Evolutionary conservation across 2,113 vertebrate species (phyloP), one percentile per base, ranked within the genome.

Genomic region (Ictalurus punctatus): DNA sequence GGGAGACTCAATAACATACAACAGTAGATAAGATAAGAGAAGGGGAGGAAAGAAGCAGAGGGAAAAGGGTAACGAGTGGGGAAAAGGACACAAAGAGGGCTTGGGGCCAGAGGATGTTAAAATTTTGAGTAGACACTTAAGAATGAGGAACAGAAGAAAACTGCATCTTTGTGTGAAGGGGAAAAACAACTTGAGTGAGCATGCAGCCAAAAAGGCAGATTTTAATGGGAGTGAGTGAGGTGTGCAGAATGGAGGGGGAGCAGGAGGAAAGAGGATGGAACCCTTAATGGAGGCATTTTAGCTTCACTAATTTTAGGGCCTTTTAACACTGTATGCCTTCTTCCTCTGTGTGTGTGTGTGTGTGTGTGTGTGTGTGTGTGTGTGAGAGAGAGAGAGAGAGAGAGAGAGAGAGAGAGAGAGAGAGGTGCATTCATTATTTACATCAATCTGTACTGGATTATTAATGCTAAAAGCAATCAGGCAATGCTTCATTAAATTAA

Each of bases 401-500:
- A 92, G 85, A 91, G 90, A 91, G 90, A 84, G 83, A 84, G 86
- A 90, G 92, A 91, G 92, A 90, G 85, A 81, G 86, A 86, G 78
- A 86, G 86, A 87, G 89, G 54, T 82, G 91, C 88, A 96, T 96
- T 95, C 94, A 97, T 97, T 96, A 97, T 97, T 97, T 95, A 97
- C 95, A 85, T 34, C 9, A 71, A 93, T 82, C 95, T 88, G 90
- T 96, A 95, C 94, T 97, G 96, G 95, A 97, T 97, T 97, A 97
- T 96, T 97, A 96, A 97, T 97, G 96, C 95, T 97, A 96, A 97
- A 97, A 97, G 97, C 96, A 96, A 90, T 79, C 89, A 94, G 94
- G 94, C 92, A 95, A 92, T 92, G 93, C 95, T 95, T 96, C 92
- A 95, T 95, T 96, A 94, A 92, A 94, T 86, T 94, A 96, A 95